Evolutionary conservation across 2,113 vertebrate genomes (phyloP), one percentile per base, ranked within the genome.

Genomic region (Uria lomvia): DNA sequence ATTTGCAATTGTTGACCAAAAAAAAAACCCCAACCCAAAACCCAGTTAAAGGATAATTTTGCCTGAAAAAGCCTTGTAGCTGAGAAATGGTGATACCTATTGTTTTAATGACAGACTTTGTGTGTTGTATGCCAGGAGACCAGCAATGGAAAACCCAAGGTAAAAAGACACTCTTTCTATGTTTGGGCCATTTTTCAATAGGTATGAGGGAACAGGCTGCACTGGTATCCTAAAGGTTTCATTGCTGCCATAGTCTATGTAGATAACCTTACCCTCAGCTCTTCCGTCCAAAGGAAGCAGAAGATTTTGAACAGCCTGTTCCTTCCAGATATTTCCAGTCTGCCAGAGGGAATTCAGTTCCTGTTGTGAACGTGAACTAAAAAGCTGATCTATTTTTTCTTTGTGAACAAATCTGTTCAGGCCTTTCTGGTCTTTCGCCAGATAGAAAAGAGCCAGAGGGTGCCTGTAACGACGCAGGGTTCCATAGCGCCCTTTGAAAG

Each of bases 121-220:
- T 84, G 81, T 97, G 42, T 97, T 96, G 82, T 96, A 98, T 81
- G 98, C 98, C 76, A 97, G 91, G 63, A 95, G 96, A 15, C 97
- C 97, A 93, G 95, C 95, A 29, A 98, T 95, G 32, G 97, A 98
- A 95, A 98, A 98, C 8, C 95, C 97, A 56, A 98, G 86, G 65
- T 97, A 98, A 89, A 98, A 98, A 40, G 97, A 97, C 36, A 98
- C 95, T 71, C 85, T 93, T 90, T 97, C 76, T 89, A 97, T 96
- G 58, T 97, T 96, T 58, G 86, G 88, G 17, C 97, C 97, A 49
- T 96, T 97, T 92, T 96, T 93, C 59, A 94, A 73, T 21, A 65
- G 49, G 19, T 67, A 91, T 34, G 96, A 97, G 60, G 96, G 84
- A 89, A 94, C 96, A 58, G 98, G 97, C 16, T 81, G 76, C 68